Evolutionary conservation across 2,797 vertebrate species (phyloP).

Genomic region (Chloroceryle amazona): DNA sequence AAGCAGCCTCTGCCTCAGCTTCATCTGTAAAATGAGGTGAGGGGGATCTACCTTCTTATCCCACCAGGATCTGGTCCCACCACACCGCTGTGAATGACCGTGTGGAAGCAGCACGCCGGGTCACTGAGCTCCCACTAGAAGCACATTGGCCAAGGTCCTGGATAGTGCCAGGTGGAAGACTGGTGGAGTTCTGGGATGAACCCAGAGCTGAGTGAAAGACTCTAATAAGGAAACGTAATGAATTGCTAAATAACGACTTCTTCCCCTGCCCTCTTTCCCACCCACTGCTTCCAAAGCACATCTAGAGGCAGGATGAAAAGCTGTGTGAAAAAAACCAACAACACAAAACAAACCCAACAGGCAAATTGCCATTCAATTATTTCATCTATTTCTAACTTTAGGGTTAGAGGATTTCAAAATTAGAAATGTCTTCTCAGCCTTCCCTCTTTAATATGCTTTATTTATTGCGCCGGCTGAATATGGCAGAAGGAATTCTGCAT

Average conservation of each 20-base stretch:
- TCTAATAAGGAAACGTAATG: background rate
- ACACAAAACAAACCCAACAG: too few relatives aligned
- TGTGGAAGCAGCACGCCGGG: background rate
- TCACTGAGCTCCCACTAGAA: background rate
- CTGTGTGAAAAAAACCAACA: background rate
- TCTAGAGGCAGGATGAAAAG: background rate
- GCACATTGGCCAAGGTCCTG: background rate
- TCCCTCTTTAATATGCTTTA: background rate
- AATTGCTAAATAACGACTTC: background rate
- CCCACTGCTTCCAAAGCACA: background rate
- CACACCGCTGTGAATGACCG: accelerated
- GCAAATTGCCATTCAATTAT: background rate
- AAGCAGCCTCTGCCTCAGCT: background rate
- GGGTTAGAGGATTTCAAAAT: background rate
- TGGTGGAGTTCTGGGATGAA: background rate
- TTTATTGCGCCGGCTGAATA: background rate
- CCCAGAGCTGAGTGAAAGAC: background rate
- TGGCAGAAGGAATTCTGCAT: background rate
- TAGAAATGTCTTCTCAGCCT: background rate
- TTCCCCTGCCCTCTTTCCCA: background rate
- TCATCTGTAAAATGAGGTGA: background rate
- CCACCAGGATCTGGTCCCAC: background rate
- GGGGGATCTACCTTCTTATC: background rate
- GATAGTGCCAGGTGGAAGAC: background rate
- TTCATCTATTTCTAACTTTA: background rate